Percentiles rank a stretch among this genome's conserved stretches.
phyloP scores from a whole-genome alignment of 2,888 invertebrate genomes.

The Papilio gigon region DNA sequence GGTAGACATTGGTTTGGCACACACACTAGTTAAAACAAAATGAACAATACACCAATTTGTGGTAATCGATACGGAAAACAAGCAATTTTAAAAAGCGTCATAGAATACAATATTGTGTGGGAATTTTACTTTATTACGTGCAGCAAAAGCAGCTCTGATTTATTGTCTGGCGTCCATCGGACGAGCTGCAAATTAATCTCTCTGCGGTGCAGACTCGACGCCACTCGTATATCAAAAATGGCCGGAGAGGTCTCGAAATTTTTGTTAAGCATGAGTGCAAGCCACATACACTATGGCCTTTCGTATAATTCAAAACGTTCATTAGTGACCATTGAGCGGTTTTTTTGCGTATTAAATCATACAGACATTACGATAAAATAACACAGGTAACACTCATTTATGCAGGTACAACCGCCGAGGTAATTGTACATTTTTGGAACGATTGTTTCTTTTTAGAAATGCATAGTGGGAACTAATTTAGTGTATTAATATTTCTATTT shows the following conservation, averaged over 20 bases:
- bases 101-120: conserved; percentile 26
- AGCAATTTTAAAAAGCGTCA: conserved; percentile 17
- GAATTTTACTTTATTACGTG: conserved; percentile 42
- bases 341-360: background rate
- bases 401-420: too few species aligned
- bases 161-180: conserved; percentile 51
- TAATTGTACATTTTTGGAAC: background rate
- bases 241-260: conserved; percentile 42
- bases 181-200: conserved; percentile 53
- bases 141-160: conserved; percentile 45
- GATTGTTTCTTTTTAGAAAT: background rate
- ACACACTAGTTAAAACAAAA: background rate
- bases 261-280: conserved; percentile 41
- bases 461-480: background rate
- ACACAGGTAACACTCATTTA: too few species aligned
- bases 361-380: background rate
- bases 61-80: conserved; percentile 1
- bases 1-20: background rate
- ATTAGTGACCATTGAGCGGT: background rate
- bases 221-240: conserved; percentile 52
- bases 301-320: conserved; percentile 8
- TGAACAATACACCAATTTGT: background rate
- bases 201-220: conserved; percentile 45
- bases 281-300: background rate
- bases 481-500: background rate